Conservation (phyloP, 2,888 invertebrate species). For the Monochamus alternatus region DNA sequence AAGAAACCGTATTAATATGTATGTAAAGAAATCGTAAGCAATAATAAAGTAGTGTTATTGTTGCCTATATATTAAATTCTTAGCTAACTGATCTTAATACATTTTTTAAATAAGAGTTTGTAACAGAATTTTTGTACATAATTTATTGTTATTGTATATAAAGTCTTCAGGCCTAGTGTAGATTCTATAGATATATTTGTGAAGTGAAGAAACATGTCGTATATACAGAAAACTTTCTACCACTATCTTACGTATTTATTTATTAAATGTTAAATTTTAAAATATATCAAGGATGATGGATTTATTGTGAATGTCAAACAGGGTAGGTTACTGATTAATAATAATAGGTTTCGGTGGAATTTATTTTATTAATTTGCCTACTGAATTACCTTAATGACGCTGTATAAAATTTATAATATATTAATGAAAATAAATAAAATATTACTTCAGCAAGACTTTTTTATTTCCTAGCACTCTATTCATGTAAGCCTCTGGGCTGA, state of each 20-base stretch:
- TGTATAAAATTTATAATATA: conserved; percentile 39
- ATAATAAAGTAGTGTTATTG: conserved; percentile 32
- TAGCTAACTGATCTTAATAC: conserved; percentile 23
- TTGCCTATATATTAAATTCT: conserved; percentile 13
- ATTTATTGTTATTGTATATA: conserved; percentile 33
- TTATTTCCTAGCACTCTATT: neutral
- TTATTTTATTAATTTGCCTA: conserved; percentile 38
- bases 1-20: conserved; percentile 10
- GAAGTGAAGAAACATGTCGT: conserved; percentile 22
- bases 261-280: conserved; percentile 31
- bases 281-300: conserved; percentile 38
- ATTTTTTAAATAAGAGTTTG: conserved; percentile 28
- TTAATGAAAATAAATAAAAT: conserved; percentile 30
- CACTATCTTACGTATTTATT: conserved; percentile 26
- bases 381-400: conserved; percentile 45
- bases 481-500: too few relatives aligned
- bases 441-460: conserved; percentile 14
- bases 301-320: conserved; percentile 50
- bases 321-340: conserved; percentile 53
- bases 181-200: conserved; percentile 3
- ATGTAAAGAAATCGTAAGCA: conserved; percentile 24
- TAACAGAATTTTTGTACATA: conserved; percentile 34
- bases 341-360: conserved; percentile 46
- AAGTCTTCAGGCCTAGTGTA: conserved; percentile 34
- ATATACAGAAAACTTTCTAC: conserved; percentile 31